These are phyloP conservation scores for Anthrax anthrax DNA, from an alignment of 2,888 invertebrate genomes.

Conservation along the genomic window DNA sequence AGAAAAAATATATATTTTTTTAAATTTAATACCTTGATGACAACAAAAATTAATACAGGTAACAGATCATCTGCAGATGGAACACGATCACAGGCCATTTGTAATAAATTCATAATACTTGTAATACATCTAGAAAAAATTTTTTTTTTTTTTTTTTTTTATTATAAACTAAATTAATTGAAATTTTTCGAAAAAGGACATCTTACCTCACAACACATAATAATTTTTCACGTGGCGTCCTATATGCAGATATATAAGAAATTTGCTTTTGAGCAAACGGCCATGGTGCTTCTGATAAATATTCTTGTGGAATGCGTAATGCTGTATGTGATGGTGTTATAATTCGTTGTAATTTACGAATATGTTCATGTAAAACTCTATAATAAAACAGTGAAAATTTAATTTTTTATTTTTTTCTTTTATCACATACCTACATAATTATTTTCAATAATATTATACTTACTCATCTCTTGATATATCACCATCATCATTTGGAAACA, in stretches of 20 bases:
- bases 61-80: constrained; percentile 92
- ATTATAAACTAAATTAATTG: neutral
- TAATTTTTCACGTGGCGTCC: constrained; percentile 76
- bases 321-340: constrained; percentile 71
- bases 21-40: constrained; percentile 59
- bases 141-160: too few species aligned
- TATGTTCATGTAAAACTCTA: constrained; percentile 78
- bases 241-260: constrained; percentile 75
- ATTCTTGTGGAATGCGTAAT: constrained; percentile 64
- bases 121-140: constrained; percentile 60
- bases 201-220: constrained; percentile 32
- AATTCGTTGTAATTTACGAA: constrained; percentile 59
- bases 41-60: constrained; percentile 90
- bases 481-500: constrained; percentile 95
- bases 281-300: constrained; percentile 89
- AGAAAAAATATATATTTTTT: neutral
- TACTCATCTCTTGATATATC: constrained; percentile 83
- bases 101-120: constrained; percentile 85
- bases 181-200: neutral
- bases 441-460: too few species aligned
- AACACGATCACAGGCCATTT: constrained; percentile 63
- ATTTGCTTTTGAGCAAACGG: constrained; percentile 86
- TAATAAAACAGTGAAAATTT: neutral
- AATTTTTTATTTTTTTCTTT: neutral
- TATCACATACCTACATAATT: neutral